These are phyloP conservation scores for Reticulitermes speratus DNA, from an alignment of 1,140 invertebrate species.

Conservation along the genomic window DNA sequence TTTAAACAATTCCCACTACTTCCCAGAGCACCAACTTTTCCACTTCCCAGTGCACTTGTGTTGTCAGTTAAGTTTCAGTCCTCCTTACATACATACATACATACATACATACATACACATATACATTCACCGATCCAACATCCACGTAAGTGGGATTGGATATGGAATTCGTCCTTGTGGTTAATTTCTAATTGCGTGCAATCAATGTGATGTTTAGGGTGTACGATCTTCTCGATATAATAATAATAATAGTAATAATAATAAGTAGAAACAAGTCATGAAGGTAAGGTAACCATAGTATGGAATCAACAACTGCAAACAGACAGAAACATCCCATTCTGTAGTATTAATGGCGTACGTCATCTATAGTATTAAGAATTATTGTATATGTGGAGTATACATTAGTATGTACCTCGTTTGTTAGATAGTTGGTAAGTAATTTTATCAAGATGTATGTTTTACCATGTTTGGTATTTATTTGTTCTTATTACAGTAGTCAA, in stretches of 20 bases:
- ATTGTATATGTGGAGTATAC: neutral
- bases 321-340: neutral
- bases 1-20: neutral
- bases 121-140: too few relatives aligned
- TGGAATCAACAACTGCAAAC: too few relatives aligned
- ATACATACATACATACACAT: too few relatives aligned
- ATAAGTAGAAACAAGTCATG: too few relatives aligned
- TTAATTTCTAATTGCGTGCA: neutral
- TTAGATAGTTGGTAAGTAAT: neutral
- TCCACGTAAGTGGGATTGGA: too few relatives aligned
- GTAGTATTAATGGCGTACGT: neutral
- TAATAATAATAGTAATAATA: too few relatives aligned
- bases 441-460: neutral
- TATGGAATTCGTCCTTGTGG: neutral
- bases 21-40: neutral
- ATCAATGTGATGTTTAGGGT: neutral
- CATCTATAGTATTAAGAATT: neutral
- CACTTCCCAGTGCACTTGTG: neutral
- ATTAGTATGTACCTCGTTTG: neutral
- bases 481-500: neutral
- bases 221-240: neutral
- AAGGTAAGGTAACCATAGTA: too few relatives aligned
- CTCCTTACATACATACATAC: too few relatives aligned
- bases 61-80: too few relatives aligned
- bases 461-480: neutral